phyloP scores from a whole-genome alignment of 2,113 vertebrate species.

The Dicerorhinus sumatrensis region DNA sequence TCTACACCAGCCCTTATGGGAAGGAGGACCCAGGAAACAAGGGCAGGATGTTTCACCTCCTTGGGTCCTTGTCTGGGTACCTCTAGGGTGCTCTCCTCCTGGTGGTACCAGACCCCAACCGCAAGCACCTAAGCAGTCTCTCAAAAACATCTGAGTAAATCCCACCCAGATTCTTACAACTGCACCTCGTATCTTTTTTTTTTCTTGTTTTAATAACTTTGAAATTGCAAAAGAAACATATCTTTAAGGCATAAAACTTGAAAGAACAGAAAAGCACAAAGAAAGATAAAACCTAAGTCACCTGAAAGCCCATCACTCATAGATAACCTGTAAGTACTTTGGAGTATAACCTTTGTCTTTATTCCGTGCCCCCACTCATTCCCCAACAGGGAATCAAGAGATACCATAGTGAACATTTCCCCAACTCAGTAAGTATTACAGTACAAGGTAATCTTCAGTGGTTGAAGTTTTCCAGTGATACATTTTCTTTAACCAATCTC shows the following conservation, averaged over 20 bases:
- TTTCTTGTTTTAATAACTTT: conserved; percentile 3
- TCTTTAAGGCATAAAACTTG: conserved; percentile 29
- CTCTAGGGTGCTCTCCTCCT: background rate
- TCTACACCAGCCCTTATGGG: background rate
- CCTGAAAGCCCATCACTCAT: background rate
- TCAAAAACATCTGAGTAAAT: conserved; percentile 8
- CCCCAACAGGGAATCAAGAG: background rate
- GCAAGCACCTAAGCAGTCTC: background rate
- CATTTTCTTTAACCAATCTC: background rate
- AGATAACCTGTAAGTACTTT: background rate
- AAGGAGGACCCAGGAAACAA: background rate
- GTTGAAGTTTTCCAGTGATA: background rate
- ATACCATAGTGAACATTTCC: background rate
- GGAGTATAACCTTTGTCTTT: background rate
- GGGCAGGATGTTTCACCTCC: background rate
- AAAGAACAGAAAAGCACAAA: conserved; percentile 17
- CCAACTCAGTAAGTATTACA: background rate
- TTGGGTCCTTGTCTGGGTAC: background rate
- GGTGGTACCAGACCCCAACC: background rate
- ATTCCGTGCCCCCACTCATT: background rate
- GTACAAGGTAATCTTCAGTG: background rate
- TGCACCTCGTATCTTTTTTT: background rate
- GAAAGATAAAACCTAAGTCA: background rate
- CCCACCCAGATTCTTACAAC: background rate
- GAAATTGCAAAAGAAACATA: conserved; percentile 38